Conservation (phyloP, 2,888 invertebrate genomes). For the Xylota sylvarum region DNA sequence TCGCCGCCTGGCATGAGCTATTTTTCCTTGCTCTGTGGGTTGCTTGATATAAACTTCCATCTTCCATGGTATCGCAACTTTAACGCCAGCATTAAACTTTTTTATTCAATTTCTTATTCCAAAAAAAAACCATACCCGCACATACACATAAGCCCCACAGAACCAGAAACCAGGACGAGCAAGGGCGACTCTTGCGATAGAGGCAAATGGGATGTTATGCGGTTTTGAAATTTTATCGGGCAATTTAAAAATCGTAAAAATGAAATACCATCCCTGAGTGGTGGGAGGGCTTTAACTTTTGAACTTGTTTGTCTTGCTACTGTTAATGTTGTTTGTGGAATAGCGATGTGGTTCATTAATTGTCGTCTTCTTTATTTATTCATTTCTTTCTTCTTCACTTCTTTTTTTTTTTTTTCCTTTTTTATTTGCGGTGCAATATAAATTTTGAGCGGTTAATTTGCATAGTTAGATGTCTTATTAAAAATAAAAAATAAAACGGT, state of each 20-base stretch:
- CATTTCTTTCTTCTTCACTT: not conserved
- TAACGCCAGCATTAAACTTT: constrained; percentile 64
- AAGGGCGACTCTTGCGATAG: constrained; percentile 27
- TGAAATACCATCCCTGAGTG: constrained; percentile 67
- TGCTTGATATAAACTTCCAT: constrained; percentile 43
- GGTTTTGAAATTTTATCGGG: constrained; percentile 76
- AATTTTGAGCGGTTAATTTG: constrained; percentile 39
- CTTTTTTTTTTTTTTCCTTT: constrained; percentile 18
- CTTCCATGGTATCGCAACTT: constrained; percentile 60
- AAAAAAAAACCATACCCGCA: not conserved
- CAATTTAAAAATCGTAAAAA: constrained; percentile 75
- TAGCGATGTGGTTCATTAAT: constrained; percentile 60
- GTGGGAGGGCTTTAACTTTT: constrained; percentile 49
- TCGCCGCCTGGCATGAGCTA: not conserved
- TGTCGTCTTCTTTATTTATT: constrained; percentile 38
- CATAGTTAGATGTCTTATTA: constrained; percentile 33
- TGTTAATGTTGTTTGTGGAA: constrained; percentile 52
- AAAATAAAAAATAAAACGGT: not conserved
- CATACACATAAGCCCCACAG: constrained; percentile 7
- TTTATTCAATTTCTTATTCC: constrained; percentile 66
- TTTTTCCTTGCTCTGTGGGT: constrained; percentile 6
- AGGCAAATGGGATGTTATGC: constrained; percentile 70
- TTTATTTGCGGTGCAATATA: constrained; percentile 22
- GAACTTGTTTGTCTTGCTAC: constrained; percentile 59
- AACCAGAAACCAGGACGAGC: not conserved